Evolutionary conservation across 2,113 vertebrate species (phyloP), one percentile per base, ranked within the genome.

Genomic region (Xiphorhynchus elegans): DNA sequence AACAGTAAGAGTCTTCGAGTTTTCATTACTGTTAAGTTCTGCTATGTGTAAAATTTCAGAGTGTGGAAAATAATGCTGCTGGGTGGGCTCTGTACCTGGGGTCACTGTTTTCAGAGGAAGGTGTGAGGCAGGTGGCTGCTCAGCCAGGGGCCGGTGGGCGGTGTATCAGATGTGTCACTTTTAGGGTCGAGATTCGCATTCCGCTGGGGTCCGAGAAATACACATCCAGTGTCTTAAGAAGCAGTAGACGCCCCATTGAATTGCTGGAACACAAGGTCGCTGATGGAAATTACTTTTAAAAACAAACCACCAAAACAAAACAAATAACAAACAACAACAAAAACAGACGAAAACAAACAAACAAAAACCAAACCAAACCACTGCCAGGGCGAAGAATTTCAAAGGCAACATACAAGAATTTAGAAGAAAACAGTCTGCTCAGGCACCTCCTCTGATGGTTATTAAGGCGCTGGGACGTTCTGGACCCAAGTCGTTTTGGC

Each of bases 31-130:
- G 40, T 15, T 2, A 11, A 40, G 49, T 47, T 59, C 66, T 42
- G 52, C 33, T 35, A 0, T 1, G 58, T 3, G 44, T 40, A 17
- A 14, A 35, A 21, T 11, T 4, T 3, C 8, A 0, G n/a, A 3
- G 53, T 0, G 52, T 15, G 53, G 17, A 2, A 6, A 47, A 5
- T 0, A 1, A 5, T 17, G 70, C 37, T 6, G 3, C 66, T 55
- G 5, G 5, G n/a, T 7, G 46, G 37, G 37, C 31, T 81, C 50
- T 6, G 37, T 19, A 4, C 29, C 49, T 3, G 37, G 25, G 8
- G 20, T 11, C 4, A 3, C 28, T 11, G 6, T 6, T 15, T 14
- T 3, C n/a, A 3, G 64, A 7, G 42, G 33, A 26, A 24, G 11
- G 23, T 7, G 39, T 11, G 85, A 21, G 66, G 53, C 33, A 2